Evolutionary conservation across 2,888 invertebrate genomes (phyloP).

Genomic region (Colletes collaris): DNA sequence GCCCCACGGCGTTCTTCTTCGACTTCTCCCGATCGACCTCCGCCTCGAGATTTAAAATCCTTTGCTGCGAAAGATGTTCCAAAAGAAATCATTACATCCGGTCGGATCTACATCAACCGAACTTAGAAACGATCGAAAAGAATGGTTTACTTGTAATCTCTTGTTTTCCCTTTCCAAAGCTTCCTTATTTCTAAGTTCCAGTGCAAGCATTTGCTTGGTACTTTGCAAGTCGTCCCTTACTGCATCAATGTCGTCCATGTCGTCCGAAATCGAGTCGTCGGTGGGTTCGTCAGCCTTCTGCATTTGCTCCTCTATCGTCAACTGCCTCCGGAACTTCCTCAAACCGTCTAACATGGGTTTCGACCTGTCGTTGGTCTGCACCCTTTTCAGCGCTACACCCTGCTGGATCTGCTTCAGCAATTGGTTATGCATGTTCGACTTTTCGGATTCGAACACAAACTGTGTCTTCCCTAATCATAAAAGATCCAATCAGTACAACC

Average conservation of each 20-base stretch:
- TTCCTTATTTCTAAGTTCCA: constrained; percentile 94
- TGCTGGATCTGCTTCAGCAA: constrained; percentile 91
- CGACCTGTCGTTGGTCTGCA: constrained; percentile 93
- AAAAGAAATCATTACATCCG: neutral
- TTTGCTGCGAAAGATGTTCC: constrained; percentile 83
- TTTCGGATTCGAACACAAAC: constrained; percentile 95
- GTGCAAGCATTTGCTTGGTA: constrained; percentile 94
- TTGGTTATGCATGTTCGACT: constrained; percentile 90
- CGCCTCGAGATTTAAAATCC: constrained; percentile 91
- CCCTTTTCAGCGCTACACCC: constrained; percentile 90
- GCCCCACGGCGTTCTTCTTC: constrained; percentile 74
- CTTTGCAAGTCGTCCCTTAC: constrained; percentile 95
- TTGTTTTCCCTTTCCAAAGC: constrained; percentile 94
- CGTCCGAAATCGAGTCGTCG: constrained; percentile 87
- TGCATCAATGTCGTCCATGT: constrained; percentile 95
- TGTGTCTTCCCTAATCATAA: constrained; percentile 86
- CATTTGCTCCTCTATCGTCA: constrained; percentile 95
- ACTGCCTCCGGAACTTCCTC: constrained; percentile 93
- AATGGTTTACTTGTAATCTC: constrained; percentile 85
- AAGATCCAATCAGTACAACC: constrained; percentile 42
- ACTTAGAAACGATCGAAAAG: neutral
- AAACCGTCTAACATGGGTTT: constrained; percentile 92
- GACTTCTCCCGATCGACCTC: constrained; percentile 90
- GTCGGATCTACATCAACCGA: neutral
- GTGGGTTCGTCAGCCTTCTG: constrained; percentile 88